Percentiles rank a stretch among this genome's conserved stretches.
Conservation (phyloP, 2,888 invertebrate species). For the Callosobruchus maculatus region DNA sequence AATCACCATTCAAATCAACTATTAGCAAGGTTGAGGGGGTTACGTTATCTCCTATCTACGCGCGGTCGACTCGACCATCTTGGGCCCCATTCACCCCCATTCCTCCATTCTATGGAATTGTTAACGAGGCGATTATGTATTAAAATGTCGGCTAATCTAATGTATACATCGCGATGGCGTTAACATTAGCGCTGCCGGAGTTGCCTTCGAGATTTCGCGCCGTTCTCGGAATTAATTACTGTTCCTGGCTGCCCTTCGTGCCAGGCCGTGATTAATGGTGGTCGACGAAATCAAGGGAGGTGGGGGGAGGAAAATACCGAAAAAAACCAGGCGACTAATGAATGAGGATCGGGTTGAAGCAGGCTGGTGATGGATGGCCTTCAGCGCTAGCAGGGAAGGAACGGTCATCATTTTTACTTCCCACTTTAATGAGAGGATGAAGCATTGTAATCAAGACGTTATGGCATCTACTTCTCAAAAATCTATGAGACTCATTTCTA, state of each 20-base stretch:
- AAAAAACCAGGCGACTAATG: no score
- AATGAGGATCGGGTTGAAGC: no score
- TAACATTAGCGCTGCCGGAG: not conserved
- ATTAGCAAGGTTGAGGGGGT: no score
- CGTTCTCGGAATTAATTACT: slow-evolving; percentile 22
- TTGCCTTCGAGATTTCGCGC: slow-evolving; percentile 20
- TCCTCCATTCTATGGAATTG: slow-evolving; percentile 24
- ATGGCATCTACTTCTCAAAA: no score
- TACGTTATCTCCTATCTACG: not conserved
- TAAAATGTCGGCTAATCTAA: slow-evolving; percentile 43
- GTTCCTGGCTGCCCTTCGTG: no score
- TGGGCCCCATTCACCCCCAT: slow-evolving; percentile 10
- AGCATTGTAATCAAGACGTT: no score
- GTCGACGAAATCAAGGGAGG: slow-evolving; percentile 1
- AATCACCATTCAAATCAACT: no score
- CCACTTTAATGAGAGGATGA: no score
- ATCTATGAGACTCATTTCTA: no score
- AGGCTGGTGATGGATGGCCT: not conserved
- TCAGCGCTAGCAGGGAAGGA: no score
- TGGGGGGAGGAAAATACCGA: no score
- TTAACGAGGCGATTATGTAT: slow-evolving; percentile 47
- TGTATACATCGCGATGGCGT: slow-evolving; percentile 13
- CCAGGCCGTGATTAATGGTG: slow-evolving; percentile 22
- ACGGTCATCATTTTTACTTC: no score
- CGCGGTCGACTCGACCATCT: slow-evolving; percentile 7